A percentile compares a stretch with the other conserved stretches of the same genome.
phyloP scores from a whole-genome alignment of 2,888 invertebrate species.

The Venusia cambrica region DNA sequence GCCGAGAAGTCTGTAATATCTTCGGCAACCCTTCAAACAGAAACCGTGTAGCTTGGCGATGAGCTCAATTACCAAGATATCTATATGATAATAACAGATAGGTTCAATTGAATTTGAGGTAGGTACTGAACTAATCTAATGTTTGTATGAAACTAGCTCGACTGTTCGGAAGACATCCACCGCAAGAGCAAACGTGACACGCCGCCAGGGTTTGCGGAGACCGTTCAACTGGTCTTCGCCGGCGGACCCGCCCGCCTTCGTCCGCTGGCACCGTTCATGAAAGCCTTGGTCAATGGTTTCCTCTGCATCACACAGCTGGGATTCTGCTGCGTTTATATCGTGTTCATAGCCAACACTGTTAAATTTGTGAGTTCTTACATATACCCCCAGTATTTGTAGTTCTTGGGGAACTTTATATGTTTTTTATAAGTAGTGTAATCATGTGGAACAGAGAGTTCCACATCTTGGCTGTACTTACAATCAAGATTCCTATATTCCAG shows the following conservation, averaged over 20 bases:
- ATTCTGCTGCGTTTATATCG: constrained; percentile 98
- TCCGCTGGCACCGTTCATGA: constrained; percentile 83
- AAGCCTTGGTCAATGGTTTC: constrained; percentile 89
- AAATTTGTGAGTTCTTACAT: constrained; percentile 81
- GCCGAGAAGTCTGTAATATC: no score
- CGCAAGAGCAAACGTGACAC: constrained; percentile 76
- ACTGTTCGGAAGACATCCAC: constrained; percentile 85
- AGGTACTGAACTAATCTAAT: no score
- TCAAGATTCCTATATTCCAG: constrained; percentile 69
- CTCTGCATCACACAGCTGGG: constrained; percentile 98
- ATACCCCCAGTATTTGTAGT: no score
- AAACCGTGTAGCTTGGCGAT: no score
- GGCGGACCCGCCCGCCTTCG: constrained; percentile 86
- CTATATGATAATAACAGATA: no score
- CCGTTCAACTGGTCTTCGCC: constrained; percentile 90
- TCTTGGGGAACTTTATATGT: no score
- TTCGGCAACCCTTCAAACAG: no score
- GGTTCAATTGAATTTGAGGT: no score
- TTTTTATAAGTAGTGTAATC: no score
- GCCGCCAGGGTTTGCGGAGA: constrained; percentile 89
- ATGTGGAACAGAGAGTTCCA: no score
- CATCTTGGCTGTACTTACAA: no score
- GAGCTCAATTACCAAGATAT: no score
- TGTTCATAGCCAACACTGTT: constrained; percentile 94
- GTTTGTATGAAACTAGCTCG: constrained; percentile 62